Evolutionary conservation across 2,113 vertebrate species (phyloP).

Genomic region (Buteo buteo): DNA sequence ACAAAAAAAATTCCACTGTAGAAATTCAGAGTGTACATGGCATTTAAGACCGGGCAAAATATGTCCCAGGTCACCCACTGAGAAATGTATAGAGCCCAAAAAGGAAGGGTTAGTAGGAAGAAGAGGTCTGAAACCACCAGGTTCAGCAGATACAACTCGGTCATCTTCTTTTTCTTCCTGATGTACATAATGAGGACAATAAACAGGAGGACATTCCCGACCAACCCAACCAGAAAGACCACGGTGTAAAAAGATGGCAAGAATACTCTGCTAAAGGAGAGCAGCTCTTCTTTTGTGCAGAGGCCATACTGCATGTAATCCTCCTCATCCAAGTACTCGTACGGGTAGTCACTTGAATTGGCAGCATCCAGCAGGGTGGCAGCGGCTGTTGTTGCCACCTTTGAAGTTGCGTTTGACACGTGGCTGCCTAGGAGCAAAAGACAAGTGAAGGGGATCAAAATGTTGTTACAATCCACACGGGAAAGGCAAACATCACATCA

Average conservation of each 20-base stretch:
- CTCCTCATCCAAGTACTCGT: constrained; percentile 35
- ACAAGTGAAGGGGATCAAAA: neutral
- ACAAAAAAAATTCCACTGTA: constrained; percentile 78
- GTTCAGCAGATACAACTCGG: constrained; percentile 68
- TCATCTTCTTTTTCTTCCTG: constrained; percentile 36
- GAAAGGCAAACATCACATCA: neutral
- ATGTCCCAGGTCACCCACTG: constrained; percentile 68
- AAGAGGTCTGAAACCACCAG: constrained; percentile 73
- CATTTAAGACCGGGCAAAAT: constrained; percentile 67
- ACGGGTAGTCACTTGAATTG: neutral
- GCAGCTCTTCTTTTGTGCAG: constrained; percentile 70
- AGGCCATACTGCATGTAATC: neutral
- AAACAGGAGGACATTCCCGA: constrained; percentile 61
- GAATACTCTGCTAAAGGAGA: constrained; percentile 65
- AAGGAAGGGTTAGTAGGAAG: constrained; percentile 72
- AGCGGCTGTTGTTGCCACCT: neutral
- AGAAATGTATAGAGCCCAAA: constrained; percentile 68
- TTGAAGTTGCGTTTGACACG: neutral
- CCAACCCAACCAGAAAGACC: constrained; percentile 62
- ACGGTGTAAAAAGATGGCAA: constrained; percentile 66
- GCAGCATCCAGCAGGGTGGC: neutral
- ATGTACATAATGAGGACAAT: constrained; percentile 28
- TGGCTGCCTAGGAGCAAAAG: neutral
- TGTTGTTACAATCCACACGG: neutral
- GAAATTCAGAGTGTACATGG: constrained; percentile 69